Evolutionary conservation across 2,113 vertebrate genomes (phyloP).

Genomic region (Aldabrachelys gigantea): DNA sequence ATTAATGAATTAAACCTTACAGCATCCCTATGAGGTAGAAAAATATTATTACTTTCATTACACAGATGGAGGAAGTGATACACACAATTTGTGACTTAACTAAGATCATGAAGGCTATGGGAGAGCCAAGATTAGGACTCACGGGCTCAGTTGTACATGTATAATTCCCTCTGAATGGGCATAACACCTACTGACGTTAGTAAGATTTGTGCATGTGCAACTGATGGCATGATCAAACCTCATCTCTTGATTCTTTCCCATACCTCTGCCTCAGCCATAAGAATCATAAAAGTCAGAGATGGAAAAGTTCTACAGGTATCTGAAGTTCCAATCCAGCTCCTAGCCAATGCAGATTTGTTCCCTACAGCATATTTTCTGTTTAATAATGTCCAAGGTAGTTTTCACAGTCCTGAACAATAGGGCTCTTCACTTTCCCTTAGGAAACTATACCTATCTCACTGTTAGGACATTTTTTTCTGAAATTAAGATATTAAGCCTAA

Average conservation of each 20-base stretch:
- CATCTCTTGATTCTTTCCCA: neutral
- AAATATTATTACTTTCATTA: neutral
- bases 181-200: neutral
- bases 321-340: neutral
- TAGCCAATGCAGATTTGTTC: neutral
- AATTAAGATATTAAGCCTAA: neutral
- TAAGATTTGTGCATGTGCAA: neutral
- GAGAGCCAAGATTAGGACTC: neutral
- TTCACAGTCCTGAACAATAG: neutral
- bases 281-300: neutral
- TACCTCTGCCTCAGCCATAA: neutral
- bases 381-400: neutral
- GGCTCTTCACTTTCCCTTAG: neutral
- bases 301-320: neutral
- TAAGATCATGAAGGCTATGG: neutral
- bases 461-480: neutral
- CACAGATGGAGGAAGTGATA: neutral
- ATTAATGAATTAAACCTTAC: neutral
- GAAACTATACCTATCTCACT: neutral
- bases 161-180: neutral
- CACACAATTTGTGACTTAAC: neutral
- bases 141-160: neutral
- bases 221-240: neutral
- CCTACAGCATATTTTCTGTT: neutral
- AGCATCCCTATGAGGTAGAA: neutral